Evolutionary conservation across 2,797 vertebrate genomes (phyloP).

Genomic region (Etheostoma perlongum): DNA sequence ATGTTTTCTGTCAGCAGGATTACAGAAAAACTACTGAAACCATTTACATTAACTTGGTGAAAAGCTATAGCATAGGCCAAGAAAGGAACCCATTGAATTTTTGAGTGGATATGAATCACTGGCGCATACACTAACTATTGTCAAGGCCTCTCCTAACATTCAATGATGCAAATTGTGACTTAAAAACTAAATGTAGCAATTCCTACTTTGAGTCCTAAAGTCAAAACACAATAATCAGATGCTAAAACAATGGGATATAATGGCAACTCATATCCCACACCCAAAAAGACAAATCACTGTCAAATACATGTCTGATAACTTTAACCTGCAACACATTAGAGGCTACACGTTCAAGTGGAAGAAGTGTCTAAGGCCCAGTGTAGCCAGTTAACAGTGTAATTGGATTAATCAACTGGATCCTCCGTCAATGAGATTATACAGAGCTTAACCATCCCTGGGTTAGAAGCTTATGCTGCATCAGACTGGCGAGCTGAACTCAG

Average conservation of each 20-base stretch:
- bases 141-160: background rate
- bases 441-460: constrained; percentile 55
- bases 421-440: constrained; percentile 77
- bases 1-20: too few relatives aligned
- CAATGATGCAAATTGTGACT: too few relatives aligned
- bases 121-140: background rate
- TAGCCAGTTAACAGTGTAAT: constrained; percentile 64
- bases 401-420: constrained; percentile 82
- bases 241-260: background rate
- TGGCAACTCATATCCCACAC: background rate
- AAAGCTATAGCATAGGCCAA: too few relatives aligned
- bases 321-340: constrained; percentile 5
- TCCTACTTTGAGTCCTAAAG: background rate
- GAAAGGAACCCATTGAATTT: too few relatives aligned
- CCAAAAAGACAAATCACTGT: background rate
- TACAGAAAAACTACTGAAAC: too few relatives aligned
- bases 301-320: background rate
- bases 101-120: too few relatives aligned
- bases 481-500: constrained; percentile 1
- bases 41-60: too few relatives aligned
- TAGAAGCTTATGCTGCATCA: constrained; percentile 30
- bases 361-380: constrained; percentile 25
- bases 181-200: background rate
- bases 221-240: background rate
- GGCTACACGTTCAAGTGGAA: background rate